phyloP scores from a whole-genome alignment of 2,797 vertebrate genomes.

The Acanthurus tractus region DNA sequence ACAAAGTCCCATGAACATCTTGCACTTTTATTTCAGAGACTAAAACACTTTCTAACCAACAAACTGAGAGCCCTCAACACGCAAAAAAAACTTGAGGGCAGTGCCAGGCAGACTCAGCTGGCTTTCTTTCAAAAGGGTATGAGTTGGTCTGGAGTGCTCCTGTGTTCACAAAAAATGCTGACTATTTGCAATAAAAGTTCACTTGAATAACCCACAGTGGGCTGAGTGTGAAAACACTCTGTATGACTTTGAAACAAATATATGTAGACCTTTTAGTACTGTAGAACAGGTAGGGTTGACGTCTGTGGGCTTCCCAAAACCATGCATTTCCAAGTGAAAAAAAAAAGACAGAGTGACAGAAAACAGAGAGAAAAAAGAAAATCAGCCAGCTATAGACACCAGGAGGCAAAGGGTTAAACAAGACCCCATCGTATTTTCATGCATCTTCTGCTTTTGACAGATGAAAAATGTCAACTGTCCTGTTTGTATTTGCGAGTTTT shows the following conservation, averaged over 20 bases:
- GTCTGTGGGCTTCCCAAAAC: constrained; percentile 12
- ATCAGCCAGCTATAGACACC: constrained; percentile 78
- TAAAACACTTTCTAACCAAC: constrained; percentile 20
- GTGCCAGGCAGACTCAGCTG: constrained; percentile 17
- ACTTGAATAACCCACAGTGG: constrained; percentile 22
- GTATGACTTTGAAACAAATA: constrained; percentile 32
- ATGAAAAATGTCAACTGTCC: constrained; percentile 99
- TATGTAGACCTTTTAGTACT: constrained; percentile 7
- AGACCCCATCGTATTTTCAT: constrained; percentile 97
- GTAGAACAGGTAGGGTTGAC: background rate
- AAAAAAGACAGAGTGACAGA: constrained; percentile 16
- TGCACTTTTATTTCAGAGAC: constrained; percentile 2
- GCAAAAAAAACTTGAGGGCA: background rate
- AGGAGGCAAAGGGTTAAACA: constrained; percentile 96
- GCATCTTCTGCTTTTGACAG: constrained; percentile 99
- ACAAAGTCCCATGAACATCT: constrained; percentile 4
- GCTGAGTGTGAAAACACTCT: constrained; percentile 15
- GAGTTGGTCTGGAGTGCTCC: background rate
- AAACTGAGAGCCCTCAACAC: constrained; percentile 14
- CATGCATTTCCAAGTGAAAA: constrained; percentile 19
- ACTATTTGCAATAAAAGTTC: constrained; percentile 21
- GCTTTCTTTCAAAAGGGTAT: constrained; percentile 10
- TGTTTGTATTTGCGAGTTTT: constrained; percentile 99
- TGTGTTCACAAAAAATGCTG: constrained; percentile 13
- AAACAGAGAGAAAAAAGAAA: constrained; percentile 28